Evolutionary conservation across 2,113 vertebrate species (phyloP).

Genomic region (Pygoscelis adeliae): DNA sequence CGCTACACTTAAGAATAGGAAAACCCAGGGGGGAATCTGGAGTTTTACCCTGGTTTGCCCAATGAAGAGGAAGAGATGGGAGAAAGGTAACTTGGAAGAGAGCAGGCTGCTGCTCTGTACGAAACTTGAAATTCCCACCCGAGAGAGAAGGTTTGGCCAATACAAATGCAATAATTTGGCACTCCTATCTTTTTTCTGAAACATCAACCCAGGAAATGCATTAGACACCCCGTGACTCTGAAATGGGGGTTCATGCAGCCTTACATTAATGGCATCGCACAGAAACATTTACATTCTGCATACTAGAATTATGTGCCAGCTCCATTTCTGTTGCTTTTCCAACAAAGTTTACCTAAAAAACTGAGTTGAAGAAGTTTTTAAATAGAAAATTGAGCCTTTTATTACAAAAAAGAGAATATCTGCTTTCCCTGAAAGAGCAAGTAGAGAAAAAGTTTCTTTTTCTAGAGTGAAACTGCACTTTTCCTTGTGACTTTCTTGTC

Average conservation of each 20-base stretch:
- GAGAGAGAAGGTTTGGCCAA: neutral
- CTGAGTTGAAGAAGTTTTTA: neutral
- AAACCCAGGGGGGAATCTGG: rapidly evolving
- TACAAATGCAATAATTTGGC: neutral
- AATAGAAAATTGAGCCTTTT: neutral
- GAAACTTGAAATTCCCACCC: neutral
- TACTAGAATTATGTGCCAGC: neutral
- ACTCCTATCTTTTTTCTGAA: rapidly evolving
- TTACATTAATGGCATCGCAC: neutral
- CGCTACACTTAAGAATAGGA: neutral
- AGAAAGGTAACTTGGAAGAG: neutral
- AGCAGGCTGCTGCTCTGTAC: neutral
- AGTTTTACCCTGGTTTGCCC: neutral
- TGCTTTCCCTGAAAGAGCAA: neutral
- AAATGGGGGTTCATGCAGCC: neutral
- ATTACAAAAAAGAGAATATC: neutral
- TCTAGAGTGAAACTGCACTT: neutral
- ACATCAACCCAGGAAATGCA: rapidly evolving
- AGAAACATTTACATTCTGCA: neutral
- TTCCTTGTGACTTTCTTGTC: neutral
- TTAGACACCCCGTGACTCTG: neutral
- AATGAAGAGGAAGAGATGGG: neutral
- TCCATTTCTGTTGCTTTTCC: neutral
- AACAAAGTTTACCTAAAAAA: neutral
- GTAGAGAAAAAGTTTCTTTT: neutral